Base-by-base conservation (phyloP, 1,140 invertebrate genomes). In the Aphelinus certus region DNA sequence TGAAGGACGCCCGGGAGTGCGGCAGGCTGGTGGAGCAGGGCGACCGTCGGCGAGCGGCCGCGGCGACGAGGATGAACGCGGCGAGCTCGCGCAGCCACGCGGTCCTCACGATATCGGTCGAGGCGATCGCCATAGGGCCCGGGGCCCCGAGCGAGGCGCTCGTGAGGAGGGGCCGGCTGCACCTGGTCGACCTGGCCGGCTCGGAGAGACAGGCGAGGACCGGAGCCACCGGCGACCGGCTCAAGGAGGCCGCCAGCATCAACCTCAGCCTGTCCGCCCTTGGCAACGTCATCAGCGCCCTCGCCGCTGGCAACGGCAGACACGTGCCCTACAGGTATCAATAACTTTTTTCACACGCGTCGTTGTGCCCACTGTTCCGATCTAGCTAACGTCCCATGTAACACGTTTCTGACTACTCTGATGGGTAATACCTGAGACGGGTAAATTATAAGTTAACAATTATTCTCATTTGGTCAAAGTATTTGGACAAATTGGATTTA, bases 221-320 rank as follows among this genome's bases (percentile, higher is more conserved):
- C 51, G 94, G 96, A 7, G 94, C 95, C 1, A 92, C 92, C 2
- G 95, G 96, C 0, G 95, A 97, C 76, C 88, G 96, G 43, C 87
- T 98, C 43, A 97, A 96, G 83, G 96, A 98, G 89, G 96, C 96
- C 0, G 97, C 95, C 0, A 97, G 97, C 88, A 98, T 98, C 73
- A 98, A 98, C 89, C 86, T 98, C n/a, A 97, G 95, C 5, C 87
- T 98, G 10, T 97, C 95, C 7, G 97, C 96, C 1, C 86, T 98
- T 57, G 97, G 96, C 10, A 98, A 98, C 88, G 96, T 98, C 0
- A 98, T 98, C 71, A 97, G 96, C 9, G 96, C 96, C 0, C 86
- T 98, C 55, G 96, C 97, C 0, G 95, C 94, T 85, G 94, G 94
- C 1, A 95, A 97, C 88, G 92, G 93, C n/a, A 92, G 94, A 83